These are phyloP conservation scores for Chloropsis cyanopogon DNA, from an alignment of 2,113 vertebrate species.

Conservation along the genomic window DNA sequence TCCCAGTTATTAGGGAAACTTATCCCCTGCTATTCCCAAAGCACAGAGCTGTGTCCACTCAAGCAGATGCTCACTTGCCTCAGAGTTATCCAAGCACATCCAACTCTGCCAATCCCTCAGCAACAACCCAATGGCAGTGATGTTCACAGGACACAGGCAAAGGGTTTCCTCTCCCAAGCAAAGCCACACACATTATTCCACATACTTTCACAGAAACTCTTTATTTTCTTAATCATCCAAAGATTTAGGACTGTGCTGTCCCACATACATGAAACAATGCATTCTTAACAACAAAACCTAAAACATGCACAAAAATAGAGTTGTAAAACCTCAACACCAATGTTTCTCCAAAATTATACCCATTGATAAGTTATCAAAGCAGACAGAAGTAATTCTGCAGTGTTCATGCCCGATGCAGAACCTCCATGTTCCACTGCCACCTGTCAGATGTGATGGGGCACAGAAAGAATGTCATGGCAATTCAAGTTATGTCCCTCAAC, in stretches of 20 bases:
- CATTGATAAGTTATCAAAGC: neutral
- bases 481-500: neutral
- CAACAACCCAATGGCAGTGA: neutral
- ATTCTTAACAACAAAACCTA: neutral
- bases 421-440: rapidly evolving
- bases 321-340: neutral
- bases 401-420: neutral
- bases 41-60: neutral
- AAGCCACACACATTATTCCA: neutral
- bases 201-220: neutral
- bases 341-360: neutral
- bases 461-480: neutral
- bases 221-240: neutral
- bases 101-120: neutral
- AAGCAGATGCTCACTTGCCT: neutral
- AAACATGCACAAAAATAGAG: neutral
- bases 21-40: neutral
- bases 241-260: neutral
- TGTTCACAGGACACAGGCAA: neutral
- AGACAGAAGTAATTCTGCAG: neutral
- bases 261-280: neutral
- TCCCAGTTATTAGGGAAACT: neutral
- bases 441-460: neutral
- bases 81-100: neutral
- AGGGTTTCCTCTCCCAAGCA: neutral